These are phyloP conservation scores for Euspilapteryx auroguttella DNA, from an alignment of 2,888 invertebrate genomes.

Conservation along the genomic window DNA sequence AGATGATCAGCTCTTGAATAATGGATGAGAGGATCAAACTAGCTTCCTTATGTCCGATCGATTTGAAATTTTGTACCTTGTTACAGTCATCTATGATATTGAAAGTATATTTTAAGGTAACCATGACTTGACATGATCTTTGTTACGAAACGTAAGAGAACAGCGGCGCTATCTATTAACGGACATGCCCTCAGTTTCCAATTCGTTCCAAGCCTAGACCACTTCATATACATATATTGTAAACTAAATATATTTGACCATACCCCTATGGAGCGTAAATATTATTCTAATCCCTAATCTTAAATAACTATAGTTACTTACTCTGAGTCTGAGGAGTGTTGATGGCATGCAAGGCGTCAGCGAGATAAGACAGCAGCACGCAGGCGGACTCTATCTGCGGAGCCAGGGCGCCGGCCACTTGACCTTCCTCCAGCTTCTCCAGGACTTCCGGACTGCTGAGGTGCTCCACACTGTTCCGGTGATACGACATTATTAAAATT, in stretches of 20 bases:
- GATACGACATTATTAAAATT: conserved; percentile 1
- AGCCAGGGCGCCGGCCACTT: conserved; percentile 40
- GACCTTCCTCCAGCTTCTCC: conserved; percentile 45
- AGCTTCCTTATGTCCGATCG: no score
- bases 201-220: no score
- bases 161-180: no score
- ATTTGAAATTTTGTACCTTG: no score
- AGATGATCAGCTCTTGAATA: no score
- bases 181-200: neutral
- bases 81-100: no score
- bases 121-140: neutral
- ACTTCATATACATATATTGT: no score
- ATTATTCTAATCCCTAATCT: neutral
- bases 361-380: conserved; percentile 81
- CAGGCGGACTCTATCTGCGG: conserved; percentile 75
- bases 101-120: no score
- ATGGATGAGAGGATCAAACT: no score
- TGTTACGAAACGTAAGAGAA: no score
- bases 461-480: conserved; percentile 29
- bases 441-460: conserved; percentile 37
- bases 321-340: conserved; percentile 35
- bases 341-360: conserved; percentile 64
- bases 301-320: conserved; percentile 15
- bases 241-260: neutral
- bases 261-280: no score